phyloP scores from a whole-genome alignment of 2,797 vertebrate species.

The Pogoniulus pusillus region DNA sequence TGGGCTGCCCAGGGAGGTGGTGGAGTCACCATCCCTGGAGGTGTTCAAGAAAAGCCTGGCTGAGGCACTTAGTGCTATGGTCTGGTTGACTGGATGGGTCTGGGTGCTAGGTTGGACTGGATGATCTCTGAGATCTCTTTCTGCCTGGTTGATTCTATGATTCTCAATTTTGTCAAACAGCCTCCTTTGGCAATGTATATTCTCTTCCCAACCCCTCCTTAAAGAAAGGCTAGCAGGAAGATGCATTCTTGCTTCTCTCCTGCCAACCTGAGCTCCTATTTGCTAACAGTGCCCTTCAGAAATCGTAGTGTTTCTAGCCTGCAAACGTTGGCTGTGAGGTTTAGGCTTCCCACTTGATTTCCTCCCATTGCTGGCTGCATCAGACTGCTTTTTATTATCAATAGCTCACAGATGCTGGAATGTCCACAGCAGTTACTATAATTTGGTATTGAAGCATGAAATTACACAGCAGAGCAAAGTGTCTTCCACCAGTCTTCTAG shows the following conservation, averaged over 20 bases:
- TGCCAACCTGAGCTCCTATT: neutral
- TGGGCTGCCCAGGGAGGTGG: no score
- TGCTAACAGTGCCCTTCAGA: neutral
- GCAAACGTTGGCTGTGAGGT: neutral
- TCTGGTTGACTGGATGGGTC: no score
- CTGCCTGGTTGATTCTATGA: no score
- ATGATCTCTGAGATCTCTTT: no score
- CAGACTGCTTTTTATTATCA: neutral
- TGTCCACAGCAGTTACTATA: neutral
- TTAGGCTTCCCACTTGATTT: neutral
- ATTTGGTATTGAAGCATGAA: slow-evolving; percentile 39
- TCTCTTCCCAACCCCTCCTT: neutral
- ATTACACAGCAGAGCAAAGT: slow-evolving; percentile 4
- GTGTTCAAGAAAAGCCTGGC: no score
- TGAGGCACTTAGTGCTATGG: no score
- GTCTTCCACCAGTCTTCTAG: neutral
- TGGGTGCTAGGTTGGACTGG: no score
- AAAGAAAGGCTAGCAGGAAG: neutral
- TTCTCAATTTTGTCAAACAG: neutral
- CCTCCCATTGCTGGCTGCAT: neutral
- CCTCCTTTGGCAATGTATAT: neutral
- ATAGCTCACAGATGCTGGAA: neutral
- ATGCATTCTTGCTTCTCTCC: neutral
- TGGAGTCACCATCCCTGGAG: no score
- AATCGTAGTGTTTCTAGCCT: neutral